Conservation (phyloP, 2,888 invertebrate genomes). For the Mayetiola destructor region DNA sequence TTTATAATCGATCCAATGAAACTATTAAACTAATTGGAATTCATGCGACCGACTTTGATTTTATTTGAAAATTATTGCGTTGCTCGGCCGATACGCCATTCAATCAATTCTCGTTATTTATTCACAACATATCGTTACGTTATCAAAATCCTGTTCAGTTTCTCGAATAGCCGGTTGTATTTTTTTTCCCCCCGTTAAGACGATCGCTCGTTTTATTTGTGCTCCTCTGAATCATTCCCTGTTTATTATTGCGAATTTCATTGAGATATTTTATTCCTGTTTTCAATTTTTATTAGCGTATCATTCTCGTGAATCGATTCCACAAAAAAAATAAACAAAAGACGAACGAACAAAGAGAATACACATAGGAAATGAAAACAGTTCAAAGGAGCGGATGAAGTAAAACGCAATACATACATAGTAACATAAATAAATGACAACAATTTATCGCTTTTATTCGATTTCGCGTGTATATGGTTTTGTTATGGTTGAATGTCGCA, state of each 20-base stretch:
- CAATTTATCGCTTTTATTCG: not conserved
- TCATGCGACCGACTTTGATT: not conserved
- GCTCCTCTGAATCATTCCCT: not conserved
- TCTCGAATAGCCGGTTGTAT: not conserved
- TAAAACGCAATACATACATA: too few relatives aligned
- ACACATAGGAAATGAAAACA: too few relatives aligned
- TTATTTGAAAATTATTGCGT: not conserved
- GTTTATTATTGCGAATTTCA: not conserved
- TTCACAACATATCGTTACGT: not conserved
- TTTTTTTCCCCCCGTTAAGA: too few relatives aligned
- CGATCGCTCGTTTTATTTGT: not conserved
- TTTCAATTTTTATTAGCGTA: too few relatives aligned
- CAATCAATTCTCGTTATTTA: not conserved
- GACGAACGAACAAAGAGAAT: too few relatives aligned
- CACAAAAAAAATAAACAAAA: too few relatives aligned
- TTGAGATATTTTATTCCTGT: too few relatives aligned
- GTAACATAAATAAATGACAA: too few relatives aligned
- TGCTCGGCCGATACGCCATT: not conserved
- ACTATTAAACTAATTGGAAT: conserved; percentile 1
- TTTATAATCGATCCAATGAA: not conserved
- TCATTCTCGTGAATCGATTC: too few relatives aligned
- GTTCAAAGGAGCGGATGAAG: too few relatives aligned
- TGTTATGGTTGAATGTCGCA: not conserved
- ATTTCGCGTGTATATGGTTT: not conserved
- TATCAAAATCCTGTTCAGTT: not conserved